Percentiles rank a stretch among this genome's conserved stretches.
phyloP scores from a whole-genome alignment of 2,888 invertebrate genomes.

The Lymantria dispar region DNA sequence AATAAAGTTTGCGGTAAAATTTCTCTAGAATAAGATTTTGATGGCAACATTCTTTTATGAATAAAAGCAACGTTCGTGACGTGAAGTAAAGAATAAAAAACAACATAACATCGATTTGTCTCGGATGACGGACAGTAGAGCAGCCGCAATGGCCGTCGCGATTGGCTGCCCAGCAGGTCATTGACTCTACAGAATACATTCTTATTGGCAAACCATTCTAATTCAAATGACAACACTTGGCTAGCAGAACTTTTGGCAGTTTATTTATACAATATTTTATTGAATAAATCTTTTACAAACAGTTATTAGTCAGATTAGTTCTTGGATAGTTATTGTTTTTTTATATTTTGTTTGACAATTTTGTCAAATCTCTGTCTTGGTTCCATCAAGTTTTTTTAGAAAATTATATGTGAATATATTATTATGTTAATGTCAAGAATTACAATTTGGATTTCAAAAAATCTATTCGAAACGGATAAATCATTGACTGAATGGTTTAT shows the following conservation, averaged over 20 bases:
- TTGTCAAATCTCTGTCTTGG: not conserved
- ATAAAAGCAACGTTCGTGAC: constrained; percentile 51
- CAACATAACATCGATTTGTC: constrained; percentile 62
- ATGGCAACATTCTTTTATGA: constrained; percentile 14
- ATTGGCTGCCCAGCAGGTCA: constrained; percentile 60
- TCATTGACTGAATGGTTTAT: no score
- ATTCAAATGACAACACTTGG: constrained; percentile 17
- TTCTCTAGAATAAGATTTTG: not conserved
- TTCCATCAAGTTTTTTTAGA: not conserved
- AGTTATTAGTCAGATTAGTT: not conserved
- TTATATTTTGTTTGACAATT: constrained; percentile 1
- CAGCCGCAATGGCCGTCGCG: constrained; percentile 47
- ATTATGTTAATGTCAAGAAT: no score
- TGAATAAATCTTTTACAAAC: constrained; percentile 5
- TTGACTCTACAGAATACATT: constrained; percentile 53
- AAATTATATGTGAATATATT: no score
- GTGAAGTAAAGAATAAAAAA: constrained; percentile 28
- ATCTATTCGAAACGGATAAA: no score
- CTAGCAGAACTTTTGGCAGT: constrained; percentile 6
- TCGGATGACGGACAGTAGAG: constrained; percentile 61
- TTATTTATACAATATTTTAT: constrained; percentile 23
- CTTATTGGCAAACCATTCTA: constrained; percentile 21
- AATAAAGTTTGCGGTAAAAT: not conserved
- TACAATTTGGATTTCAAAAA: no score
- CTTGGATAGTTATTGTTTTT: not conserved